These are phyloP conservation scores for Glyptemys insculpta DNA, from an alignment of 2,797 vertebrate species.

Conservation along the genomic window DNA sequence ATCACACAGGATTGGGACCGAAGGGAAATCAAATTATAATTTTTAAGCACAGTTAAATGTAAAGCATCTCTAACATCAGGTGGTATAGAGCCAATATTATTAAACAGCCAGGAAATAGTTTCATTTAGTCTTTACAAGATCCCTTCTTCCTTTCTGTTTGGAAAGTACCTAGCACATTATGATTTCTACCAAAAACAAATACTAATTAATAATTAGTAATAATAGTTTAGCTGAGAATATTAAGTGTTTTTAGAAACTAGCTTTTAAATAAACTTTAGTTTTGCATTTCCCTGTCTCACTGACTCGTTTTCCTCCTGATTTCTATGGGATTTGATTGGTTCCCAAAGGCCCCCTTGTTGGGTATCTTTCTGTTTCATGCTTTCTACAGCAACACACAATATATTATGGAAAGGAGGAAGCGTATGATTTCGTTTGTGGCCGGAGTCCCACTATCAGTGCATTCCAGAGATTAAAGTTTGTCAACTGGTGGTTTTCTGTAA, in stretches of 20 bases:
- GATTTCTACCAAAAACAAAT: background rate
- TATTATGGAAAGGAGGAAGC: background rate
- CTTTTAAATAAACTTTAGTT: background rate
- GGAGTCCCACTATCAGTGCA: background rate
- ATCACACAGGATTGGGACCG: background rate
- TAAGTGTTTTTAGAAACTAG: background rate
- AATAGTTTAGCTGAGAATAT: background rate
- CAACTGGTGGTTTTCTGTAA: background rate
- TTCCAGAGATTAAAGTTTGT: background rate
- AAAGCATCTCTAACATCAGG: background rate
- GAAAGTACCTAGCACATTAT: background rate
- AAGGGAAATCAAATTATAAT: background rate
- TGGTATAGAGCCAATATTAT: background rate
- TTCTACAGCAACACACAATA: background rate
- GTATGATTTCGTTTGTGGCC: background rate
- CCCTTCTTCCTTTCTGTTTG: background rate
- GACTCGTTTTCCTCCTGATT: background rate
- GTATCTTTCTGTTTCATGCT: background rate
- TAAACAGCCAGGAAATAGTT: background rate
- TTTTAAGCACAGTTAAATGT: constrained; percentile 6
- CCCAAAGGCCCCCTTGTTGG: background rate
- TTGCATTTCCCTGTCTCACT: background rate
- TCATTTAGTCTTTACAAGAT: background rate
- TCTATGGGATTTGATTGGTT: background rate
- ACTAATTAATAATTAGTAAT: background rate